Percentiles rank a stretch among this genome's conserved stretches.
Conservation (phyloP, 35 echinoderm and acorn worm species). For the Holothuria glaberrima region DNA sequence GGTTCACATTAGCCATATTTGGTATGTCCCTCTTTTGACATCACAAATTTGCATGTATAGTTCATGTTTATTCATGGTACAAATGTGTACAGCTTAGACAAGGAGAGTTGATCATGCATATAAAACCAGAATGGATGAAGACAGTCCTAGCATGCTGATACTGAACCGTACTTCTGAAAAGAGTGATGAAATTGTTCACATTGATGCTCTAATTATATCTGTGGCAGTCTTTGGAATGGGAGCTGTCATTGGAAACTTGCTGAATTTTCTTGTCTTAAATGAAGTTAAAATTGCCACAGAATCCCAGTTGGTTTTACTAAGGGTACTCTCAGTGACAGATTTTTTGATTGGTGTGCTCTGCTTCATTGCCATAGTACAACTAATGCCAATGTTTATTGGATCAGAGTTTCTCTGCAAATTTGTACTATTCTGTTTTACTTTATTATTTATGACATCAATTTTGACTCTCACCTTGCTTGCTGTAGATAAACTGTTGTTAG, state of each 20-base stretch:
- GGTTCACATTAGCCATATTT: too few relatives aligned
- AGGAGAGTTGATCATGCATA: too few relatives aligned
- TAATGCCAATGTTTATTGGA: neutral
- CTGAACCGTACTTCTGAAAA: too few relatives aligned
- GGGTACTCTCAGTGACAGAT: neutral
- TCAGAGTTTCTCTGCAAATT: constrained; percentile 3
- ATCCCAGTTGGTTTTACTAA: constrained; percentile 8
- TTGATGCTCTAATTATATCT: neutral
- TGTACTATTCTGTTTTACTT: neutral
- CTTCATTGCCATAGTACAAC: neutral
- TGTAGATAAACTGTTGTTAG: neutral
- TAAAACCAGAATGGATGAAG: too few relatives aligned
- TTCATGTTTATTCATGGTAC: too few relatives aligned
- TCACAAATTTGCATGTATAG: too few relatives aligned
- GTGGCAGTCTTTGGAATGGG: neutral
- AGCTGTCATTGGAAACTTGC: constrained; percentile 12
- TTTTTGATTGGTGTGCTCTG: neutral
- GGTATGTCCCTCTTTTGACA: too few relatives aligned
- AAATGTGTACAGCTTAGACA: too few relatives aligned
- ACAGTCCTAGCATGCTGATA: too few relatives aligned
- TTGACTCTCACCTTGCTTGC: neutral
- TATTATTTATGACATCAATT: neutral
- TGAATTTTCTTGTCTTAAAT: constrained; percentile 26
- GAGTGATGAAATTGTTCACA: too few relatives aligned
- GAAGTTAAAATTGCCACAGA: neutral